Conservation (phyloP, 2,113 vertebrate genomes). For the Balaeniceps rex region DNA sequence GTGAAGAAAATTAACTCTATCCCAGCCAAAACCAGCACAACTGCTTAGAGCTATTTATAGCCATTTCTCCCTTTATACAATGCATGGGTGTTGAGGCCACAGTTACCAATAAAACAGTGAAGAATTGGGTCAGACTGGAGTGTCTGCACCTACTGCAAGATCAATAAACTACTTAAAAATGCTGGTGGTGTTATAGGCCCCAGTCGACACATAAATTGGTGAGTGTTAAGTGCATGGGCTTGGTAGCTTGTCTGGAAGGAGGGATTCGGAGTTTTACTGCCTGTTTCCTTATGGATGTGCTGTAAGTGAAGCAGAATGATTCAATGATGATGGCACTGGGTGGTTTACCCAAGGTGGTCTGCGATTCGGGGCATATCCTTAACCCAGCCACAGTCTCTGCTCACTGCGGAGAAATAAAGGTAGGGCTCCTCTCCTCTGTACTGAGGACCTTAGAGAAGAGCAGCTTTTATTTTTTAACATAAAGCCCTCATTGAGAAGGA, state of each 20-base stretch:
- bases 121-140: neutral
- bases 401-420: neutral
- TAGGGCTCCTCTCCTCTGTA: neutral
- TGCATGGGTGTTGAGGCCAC: neutral
- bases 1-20: too few species aligned
- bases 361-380: neutral
- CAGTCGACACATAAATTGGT: neutral
- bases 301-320: neutral
- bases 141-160: neutral
- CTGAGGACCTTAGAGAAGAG: neutral
- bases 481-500: neutral
- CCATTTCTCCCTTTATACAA: neutral
- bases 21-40: too few species aligned
- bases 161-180: neutral
- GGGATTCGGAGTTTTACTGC: neutral
- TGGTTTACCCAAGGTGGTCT: neutral
- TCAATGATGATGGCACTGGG: rapidly evolving
- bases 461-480: neutral
- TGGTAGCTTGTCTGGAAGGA: neutral
- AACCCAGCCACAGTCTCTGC: neutral
- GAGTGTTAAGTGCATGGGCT: neutral
- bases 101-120: neutral
- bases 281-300: neutral
- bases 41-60: neutral
- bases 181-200: neutral